Evolutionary conservation across 2,797 vertebrate species (phyloP).

Genomic region (Toxotes lorentzi): DNA sequence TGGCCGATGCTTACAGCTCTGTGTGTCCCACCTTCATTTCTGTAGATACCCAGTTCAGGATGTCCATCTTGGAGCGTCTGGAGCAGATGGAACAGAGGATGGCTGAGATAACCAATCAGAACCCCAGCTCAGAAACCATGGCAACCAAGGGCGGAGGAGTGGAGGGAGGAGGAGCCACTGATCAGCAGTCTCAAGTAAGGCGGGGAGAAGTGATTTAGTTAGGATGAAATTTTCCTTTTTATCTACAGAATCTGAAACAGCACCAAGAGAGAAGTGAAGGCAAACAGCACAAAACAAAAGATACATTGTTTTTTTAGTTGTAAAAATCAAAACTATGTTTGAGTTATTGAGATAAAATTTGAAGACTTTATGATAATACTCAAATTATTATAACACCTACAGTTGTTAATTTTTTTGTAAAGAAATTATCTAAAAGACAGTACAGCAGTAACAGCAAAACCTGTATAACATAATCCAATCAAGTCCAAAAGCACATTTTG

Average conservation of each 20-base stretch:
- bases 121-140: slow-evolving; percentile 87
- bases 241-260: neutral
- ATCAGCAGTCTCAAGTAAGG: slow-evolving; percentile 86
- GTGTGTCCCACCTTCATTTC: slow-evolving; percentile 47
- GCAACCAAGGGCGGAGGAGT: slow-evolving; percentile 84
- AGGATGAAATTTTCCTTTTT: slow-evolving; percentile 3
- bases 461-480: neutral
- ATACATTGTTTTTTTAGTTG: neutral
- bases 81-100: slow-evolving; percentile 99
- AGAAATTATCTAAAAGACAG: neutral
- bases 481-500: neutral
- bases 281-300: neutral
- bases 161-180: slow-evolving; percentile 85
- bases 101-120: slow-evolving; percentile 96
- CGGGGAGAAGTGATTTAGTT: slow-evolving; percentile 28
- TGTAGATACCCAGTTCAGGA: slow-evolving; percentile 98
- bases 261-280: neutral
- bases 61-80: slow-evolving; percentile 98
- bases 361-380: neutral
- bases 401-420: neutral
- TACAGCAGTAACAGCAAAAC: neutral
- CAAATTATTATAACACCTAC: neutral
- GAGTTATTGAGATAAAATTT: neutral
- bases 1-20: slow-evolving; percentile 20
- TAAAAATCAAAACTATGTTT: neutral